Conservation (phyloP, 2,797 vertebrate genomes). For the Coreius guichenoti region DNA sequence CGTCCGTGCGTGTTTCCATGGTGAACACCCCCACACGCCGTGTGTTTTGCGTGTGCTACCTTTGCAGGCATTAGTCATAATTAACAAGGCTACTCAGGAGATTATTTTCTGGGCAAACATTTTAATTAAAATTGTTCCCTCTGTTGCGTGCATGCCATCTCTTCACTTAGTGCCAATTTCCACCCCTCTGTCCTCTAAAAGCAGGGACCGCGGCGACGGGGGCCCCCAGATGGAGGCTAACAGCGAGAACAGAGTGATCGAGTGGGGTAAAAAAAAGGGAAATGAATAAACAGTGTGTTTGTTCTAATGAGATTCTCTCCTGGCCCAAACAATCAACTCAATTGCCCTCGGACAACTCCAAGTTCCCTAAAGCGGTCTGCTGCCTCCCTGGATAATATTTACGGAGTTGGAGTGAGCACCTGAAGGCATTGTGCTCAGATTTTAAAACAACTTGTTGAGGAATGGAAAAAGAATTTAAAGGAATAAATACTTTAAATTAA, state of each 20-base stretch:
- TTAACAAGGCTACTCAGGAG: constrained; percentile 78
- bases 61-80: constrained; percentile 77
- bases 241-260: constrained; percentile 54
- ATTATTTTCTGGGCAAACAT: constrained; percentile 81
- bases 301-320: constrained; percentile 46
- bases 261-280: constrained; percentile 53
- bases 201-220: constrained; percentile 65
- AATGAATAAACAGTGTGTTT: constrained; percentile 40
- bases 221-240: constrained; percentile 69
- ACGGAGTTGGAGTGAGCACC: neutral
- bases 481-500: neutral
- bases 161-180: constrained; percentile 79
- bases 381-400: neutral
- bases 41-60: constrained; percentile 58
- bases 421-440: neutral
- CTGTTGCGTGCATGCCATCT: constrained; percentile 73
- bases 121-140: constrained; percentile 81
- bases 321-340: constrained; percentile 32
- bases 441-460: neutral
- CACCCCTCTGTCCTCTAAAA: constrained; percentile 70
- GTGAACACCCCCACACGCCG: constrained; percentile 53
- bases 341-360: constrained; percentile 27
- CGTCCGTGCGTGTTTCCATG: constrained; percentile 57
- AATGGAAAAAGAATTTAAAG: neutral
- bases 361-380: neutral